These are phyloP conservation scores for Alectoris magna DNA, from an alignment of 2,797 vertebrate species.

Conservation along the genomic window DNA sequence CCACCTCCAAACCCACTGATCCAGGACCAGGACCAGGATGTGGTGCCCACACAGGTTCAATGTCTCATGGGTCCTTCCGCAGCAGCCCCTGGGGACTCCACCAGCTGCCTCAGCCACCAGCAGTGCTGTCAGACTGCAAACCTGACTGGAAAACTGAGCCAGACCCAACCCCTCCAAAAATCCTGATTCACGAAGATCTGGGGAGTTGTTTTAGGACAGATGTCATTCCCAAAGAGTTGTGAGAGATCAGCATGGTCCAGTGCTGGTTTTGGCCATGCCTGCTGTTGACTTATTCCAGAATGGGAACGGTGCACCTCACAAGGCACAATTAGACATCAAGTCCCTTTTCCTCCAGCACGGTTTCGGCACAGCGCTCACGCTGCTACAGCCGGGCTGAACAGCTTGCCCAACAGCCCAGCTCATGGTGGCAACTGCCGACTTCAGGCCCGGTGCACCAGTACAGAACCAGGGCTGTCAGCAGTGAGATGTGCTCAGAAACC, in stretches of 20 bases:
- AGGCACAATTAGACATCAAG: not conserved
- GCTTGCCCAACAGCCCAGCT: not conserved
- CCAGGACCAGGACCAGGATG: not conserved
- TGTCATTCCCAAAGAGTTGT: not conserved
- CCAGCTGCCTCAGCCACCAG: not conserved
- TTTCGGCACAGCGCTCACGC: not conserved
- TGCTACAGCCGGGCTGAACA: accelerated
- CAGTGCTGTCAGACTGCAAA: not conserved
- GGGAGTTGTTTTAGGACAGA: not conserved
- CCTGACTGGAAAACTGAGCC: not conserved
- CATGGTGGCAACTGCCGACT: accelerated
- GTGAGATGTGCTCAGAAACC: not conserved
- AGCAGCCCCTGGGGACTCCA: not conserved
- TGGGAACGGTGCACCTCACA: not conserved
- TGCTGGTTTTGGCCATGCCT: not conserved
- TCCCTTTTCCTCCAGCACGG: not conserved
- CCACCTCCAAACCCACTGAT: not conserved
- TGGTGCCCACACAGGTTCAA: not conserved
- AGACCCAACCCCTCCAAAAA: not conserved
- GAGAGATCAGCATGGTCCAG: not conserved
- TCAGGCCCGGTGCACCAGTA: accelerated
- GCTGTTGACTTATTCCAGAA: not conserved
- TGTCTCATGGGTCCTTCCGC: not conserved
- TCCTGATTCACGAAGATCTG: not conserved
- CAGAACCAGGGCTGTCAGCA: not conserved